Conservation (phyloP, 2,113 vertebrate species). For the Scytalopus superciliaris region DNA sequence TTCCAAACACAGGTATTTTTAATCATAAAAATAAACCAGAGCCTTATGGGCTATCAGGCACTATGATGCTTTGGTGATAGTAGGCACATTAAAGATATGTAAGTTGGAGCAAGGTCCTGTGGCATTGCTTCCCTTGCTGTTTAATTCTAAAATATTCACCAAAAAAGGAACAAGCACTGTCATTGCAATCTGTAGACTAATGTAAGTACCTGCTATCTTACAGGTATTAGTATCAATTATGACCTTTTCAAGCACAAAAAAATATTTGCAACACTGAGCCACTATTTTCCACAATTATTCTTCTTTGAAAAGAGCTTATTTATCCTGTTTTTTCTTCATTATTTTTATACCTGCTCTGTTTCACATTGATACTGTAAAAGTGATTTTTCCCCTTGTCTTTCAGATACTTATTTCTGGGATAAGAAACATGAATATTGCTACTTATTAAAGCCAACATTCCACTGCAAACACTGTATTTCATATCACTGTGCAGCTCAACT, state of each 20-base stretch:
- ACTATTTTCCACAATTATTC: not conserved
- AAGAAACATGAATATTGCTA: not conserved
- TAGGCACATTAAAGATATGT: not conserved
- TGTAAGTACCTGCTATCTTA: not conserved
- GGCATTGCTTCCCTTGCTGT: not conserved
- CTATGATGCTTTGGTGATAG: not conserved
- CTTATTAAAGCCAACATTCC: not conserved
- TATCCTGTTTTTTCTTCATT: not conserved
- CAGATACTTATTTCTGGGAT: not conserved
- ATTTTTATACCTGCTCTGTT: not conserved
- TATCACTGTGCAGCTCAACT: not conserved
- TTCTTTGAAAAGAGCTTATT: not conserved
- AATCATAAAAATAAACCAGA: not conserved
- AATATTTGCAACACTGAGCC: not conserved
- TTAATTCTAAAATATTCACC: not conserved
- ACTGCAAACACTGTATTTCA: not conserved
- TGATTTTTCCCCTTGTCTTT: not conserved
- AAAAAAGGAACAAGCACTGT: not conserved
- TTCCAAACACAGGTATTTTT: not conserved
- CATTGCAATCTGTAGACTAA: not conserved
- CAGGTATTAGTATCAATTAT: not conserved
- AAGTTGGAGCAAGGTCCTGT: not conserved
- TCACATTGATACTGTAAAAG: not conserved
- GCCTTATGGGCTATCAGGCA: not conserved
- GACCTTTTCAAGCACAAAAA: not conserved